A percentile compares a stretch with the other conserved stretches of the same genome.
Conservation (phyloP, 2,113 vertebrate genomes). For the Corydoras maculifer region DNA sequence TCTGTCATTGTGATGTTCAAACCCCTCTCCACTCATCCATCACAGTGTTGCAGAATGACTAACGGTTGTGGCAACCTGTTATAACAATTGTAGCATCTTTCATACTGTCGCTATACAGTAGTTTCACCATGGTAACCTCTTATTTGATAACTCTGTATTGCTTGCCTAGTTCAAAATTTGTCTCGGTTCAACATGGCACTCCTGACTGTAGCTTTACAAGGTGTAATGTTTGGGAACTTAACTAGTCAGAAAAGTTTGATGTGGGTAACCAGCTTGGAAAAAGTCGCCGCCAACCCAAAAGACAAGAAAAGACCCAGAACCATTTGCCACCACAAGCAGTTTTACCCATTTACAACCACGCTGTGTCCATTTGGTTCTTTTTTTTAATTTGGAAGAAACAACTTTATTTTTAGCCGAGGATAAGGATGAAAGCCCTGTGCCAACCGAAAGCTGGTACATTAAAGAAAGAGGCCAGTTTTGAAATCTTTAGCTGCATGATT, state of each 20-base stretch:
- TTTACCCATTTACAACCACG: slow-evolving; percentile 45
- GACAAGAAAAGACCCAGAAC: slow-evolving; percentile 12
- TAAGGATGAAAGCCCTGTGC: slow-evolving; percentile 56
- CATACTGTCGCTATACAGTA: too few relatives aligned
- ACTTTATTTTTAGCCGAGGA: slow-evolving; percentile 49
- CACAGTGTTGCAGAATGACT: too few relatives aligned
- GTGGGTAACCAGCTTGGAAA: not conserved
- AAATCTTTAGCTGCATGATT: slow-evolving; percentile 58
- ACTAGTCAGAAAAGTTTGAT: slow-evolving; percentile 3
- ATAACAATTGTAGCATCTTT: too few relatives aligned
- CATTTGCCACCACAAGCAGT: slow-evolving; percentile 7
- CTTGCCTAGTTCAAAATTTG: not conserved
- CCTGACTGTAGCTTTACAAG: not conserved
- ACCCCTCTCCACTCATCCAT: too few relatives aligned
- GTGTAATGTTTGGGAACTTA: slow-evolving; percentile 10
- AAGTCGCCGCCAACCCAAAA: slow-evolving; percentile 2
- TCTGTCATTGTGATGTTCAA: too few relatives aligned
- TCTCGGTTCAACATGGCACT: not conserved
- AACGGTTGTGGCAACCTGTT: too few relatives aligned
- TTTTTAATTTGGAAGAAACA: slow-evolving; percentile 54
- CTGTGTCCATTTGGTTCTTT: slow-evolving; percentile 43
- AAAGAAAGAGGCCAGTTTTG: slow-evolving; percentile 40
- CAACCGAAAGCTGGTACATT: slow-evolving; percentile 57
- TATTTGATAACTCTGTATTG: too few relatives aligned
- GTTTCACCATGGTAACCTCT: too few relatives aligned